Base-by-base conservation (phyloP, 2,888 invertebrate genomes). In the Chirona hameri region DNA sequence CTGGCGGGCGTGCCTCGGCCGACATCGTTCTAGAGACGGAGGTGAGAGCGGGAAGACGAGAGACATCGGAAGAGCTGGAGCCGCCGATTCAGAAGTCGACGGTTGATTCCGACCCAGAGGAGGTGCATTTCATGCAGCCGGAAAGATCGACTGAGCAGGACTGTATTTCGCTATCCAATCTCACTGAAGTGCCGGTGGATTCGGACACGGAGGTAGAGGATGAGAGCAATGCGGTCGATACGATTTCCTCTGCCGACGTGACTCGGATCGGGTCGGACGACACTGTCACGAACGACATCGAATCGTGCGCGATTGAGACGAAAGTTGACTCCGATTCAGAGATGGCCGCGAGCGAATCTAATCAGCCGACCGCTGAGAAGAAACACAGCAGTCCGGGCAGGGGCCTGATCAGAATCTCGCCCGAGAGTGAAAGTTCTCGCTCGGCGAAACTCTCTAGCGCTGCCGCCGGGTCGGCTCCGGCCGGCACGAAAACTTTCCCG, bases 161-260 rank as follows among this genome's bases (percentile, higher is more conserved):
- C 76, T 76, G 76, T 10, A 76, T 76, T 21, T 76, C 76, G 76
- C 76, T 76, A 15, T 76, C 76, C 31, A 76, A 76, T 29, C 76
- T 76, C 15, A 76, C 76, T 21, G 76, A 76, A 15, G 76, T 76
- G 39, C 39, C 39, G 21, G 76, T 76, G 21, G 76, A 76, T 29
- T 76, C 76, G 72, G 72, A 72, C 27, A 4, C 72, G 15, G 76
- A 76, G 21, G 15, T 10, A 29, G 76, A 76, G 65, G 48, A 48
- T 48, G 48, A 12, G 48, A 48, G 48, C 48, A 12, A 12, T 7
- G 9, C 48, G 48, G 12, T 48, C 48, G 48, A 48, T 48, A 48
- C 7, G 12, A 48, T 48, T 48, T 48, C 48, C 7, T 48, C 48
- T 48, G 48, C 48, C 48, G 12, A 12, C 27, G 27, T 10, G 65